Base-by-base conservation (phyloP, 2,113 vertebrate genomes). In the Rhadina sibilatrix region DNA sequence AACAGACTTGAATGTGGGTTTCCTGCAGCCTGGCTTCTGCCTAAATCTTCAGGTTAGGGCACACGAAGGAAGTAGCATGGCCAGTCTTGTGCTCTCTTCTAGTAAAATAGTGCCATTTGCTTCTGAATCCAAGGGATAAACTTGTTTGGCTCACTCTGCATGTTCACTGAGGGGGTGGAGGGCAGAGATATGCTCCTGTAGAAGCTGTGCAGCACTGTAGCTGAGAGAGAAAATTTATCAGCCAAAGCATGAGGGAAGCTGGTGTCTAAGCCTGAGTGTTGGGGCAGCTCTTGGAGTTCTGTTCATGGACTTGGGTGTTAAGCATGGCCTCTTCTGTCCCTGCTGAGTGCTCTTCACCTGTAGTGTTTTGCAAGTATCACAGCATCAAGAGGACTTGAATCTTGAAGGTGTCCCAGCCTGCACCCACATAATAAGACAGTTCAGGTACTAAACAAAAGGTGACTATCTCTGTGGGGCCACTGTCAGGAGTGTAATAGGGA, bases 51-150 rank as follows among this genome's bases (percentile, higher is more conserved):
- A 38, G 11, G 9, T 77, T 49, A 38, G 1, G 40, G 66, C 53
- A 52, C 4, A 3, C 17, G 31, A 49, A 57, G 56, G 60, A 61
- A 38, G 52, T 42, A 53, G 3, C 0, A 0, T 71, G 52, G 33
- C 56, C 21, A 4, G 11, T 70, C 47, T 49, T 66, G 7, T 38
- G 20, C 61, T 47, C 22, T 42, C 11, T 82, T 66, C 47, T 60
- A 35, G 33, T 38, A 64, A 53, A 82, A 23, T 10, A 15, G 46
- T 56, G 49, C 11, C 20, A 18, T 68, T 68, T 84, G 22, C 52
- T 74, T 87, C 42, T 81, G 65, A 81, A 70, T 42, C 56, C 3
- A 3, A 60, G 37, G 22, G 23, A 8, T 46, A 21, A 52, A 42
- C 31, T 28, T 1, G 77, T 38, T 37, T 75, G 61, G 49, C 40